Base-by-base conservation (phyloP, 2,888 invertebrate species). In the Hoplodrina ambigua region DNA sequence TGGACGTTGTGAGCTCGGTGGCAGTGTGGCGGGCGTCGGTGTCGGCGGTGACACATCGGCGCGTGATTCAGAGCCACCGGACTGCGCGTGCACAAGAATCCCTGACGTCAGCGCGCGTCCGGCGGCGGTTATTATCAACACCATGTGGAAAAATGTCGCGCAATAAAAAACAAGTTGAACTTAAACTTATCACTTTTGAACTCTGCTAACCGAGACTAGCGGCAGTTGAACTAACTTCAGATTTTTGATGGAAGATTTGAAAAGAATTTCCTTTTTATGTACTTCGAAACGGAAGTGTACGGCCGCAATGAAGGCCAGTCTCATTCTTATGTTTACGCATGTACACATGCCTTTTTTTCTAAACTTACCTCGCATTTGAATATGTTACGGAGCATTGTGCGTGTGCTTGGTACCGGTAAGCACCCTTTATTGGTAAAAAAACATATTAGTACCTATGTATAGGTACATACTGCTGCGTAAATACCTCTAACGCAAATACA, bases 91-190 rank as follows among this genome's bases (percentile, higher is more conserved):
- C 90, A 88, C 90, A 92, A 92, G 91, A 90, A 92, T 92, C 89
- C 86, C 85, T 95, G 95, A 95, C 95, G 94, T 95, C 94, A 94
- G 83, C 89, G 74, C 83, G 87, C 90, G 92, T 94, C 94, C 94
- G 94, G 94, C 94, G 93, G 94, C 83, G 83, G 77, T 83, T 90
- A 92, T 90, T 86, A 83, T 81, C 80, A 69, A 85, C 75, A 73
- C 59, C 57, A 59, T 50, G 52, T 60, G 65, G 62, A 80, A 81
- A 61, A 64, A 75, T 75, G 62, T 62, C 66, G 30, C 52, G 15
- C 54, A 19, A 8, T 50, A 20, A 5, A 19, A 15, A 19, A 2
- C 17, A 25, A 50, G 15, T 44, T 53, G 20, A n/a, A n/a, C 30
- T 46, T 46, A 17, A 17, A 0, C 6, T n/a, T 46, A 11, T 46